phyloP scores from a whole-genome alignment of 2,797 vertebrate genomes.

The Remorina albescens region DNA sequence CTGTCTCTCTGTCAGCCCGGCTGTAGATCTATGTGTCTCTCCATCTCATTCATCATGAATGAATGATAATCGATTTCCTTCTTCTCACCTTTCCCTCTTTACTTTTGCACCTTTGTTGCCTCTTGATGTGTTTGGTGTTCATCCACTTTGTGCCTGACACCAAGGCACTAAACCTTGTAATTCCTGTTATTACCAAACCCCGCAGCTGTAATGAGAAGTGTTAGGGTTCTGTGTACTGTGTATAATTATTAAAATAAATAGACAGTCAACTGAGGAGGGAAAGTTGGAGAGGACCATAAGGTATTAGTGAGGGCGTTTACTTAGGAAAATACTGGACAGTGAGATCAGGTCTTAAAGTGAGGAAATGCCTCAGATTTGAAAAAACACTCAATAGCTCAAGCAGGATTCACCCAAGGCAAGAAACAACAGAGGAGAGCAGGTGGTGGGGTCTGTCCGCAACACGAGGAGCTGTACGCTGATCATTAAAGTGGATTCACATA shows the following conservation, averaged over 20 bases:
- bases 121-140: not conserved
- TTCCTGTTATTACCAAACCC: not conserved
- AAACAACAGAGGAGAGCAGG: not conserved
- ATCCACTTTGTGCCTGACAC: not conserved
- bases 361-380: not conserved
- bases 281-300: not conserved
- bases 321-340: not conserved
- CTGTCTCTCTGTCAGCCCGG: not conserved
- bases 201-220: not conserved
- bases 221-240: not conserved
- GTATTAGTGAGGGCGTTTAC: not conserved
- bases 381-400: not conserved
- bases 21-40: not conserved
- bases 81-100: not conserved
- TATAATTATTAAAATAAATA: constrained; percentile 20
- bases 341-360: not conserved
- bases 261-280: not conserved
- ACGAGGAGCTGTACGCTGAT: not conserved
- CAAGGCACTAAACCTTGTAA: not conserved
- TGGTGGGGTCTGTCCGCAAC: not conserved
- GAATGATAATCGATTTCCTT: fast-evolving
- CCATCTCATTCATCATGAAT: constrained; percentile 8
- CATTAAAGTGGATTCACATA: not conserved
- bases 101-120: not conserved
- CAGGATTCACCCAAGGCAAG: not conserved